A percentile compares a stretch with the other conserved stretches of the same genome.
phyloP scores from a whole-genome alignment of 2,888 invertebrate genomes.

The Nemapogon koenigi region DNA sequence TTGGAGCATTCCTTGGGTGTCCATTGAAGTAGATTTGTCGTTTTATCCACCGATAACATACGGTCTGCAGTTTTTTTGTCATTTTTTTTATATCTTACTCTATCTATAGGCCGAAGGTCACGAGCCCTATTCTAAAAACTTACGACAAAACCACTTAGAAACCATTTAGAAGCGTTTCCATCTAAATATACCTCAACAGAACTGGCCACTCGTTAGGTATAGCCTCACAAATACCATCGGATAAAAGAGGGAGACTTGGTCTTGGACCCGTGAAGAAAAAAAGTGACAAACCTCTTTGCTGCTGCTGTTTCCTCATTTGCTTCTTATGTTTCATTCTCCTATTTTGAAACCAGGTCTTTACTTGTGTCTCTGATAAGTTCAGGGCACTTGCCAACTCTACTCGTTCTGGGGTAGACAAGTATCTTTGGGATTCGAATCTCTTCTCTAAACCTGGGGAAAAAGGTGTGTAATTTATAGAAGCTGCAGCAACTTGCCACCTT shows the following conservation, averaged over 20 bases:
- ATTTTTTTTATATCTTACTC: neutral
- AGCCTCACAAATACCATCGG: no score
- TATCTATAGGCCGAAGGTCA: constrained; percentile 1
- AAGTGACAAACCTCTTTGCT: constrained; percentile 31
- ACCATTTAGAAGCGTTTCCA: no score
- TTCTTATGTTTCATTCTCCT: constrained; percentile 97
- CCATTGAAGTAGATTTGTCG: no score
- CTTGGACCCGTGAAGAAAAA: no score
- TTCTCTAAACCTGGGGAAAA: constrained; percentile 95
- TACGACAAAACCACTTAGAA: constrained; percentile 6
- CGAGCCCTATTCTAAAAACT: constrained; percentile 3
- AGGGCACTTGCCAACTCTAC: constrained; percentile 93
- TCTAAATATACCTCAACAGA: no score
- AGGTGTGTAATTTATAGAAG: no score
- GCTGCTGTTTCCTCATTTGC: constrained; percentile 76
- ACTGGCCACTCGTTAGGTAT: no score
- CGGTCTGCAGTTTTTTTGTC: neutral
- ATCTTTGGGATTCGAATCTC: constrained; percentile 92
- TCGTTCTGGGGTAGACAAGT: constrained; percentile 94
- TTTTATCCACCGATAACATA: neutral
- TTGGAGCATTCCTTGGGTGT: no score
- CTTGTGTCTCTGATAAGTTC: constrained; percentile 94
- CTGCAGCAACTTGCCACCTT: no score
- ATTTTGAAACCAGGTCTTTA: constrained; percentile 99
- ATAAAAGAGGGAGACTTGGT: no score